phyloP scores from a whole-genome alignment of 2,113 vertebrate species.

The Eurystomus gularis region DNA sequence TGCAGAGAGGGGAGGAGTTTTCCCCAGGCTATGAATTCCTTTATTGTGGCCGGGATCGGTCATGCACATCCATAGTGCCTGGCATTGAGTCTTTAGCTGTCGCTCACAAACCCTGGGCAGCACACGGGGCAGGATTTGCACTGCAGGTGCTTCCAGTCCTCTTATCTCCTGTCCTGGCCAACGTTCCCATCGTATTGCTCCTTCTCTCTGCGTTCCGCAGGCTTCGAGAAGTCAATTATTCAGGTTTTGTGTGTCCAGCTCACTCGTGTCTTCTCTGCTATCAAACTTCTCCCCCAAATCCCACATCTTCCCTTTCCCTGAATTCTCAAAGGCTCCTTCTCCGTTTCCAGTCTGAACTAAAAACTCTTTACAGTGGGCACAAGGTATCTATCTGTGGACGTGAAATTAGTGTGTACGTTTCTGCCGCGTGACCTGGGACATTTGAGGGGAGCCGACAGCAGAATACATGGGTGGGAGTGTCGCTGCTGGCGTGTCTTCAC shows the following conservation, averaged over 20 bases:
- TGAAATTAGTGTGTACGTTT: neutral
- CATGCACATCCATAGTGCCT: neutral
- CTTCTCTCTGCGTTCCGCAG: neutral
- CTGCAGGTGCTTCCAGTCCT: neutral
- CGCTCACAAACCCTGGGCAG: neutral
- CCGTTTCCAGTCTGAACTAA: neutral
- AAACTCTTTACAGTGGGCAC: neutral
- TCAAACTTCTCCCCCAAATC: neutral
- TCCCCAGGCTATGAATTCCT: neutral
- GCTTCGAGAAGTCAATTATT: neutral
- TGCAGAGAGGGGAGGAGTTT: neutral
- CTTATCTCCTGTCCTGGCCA: neutral
- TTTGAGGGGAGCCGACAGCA: neutral
- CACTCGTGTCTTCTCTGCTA: neutral
- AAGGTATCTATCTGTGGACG: rapidly evolving
- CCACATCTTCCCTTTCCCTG: neutral
- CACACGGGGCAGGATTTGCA: neutral
- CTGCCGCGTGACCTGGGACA: neutral
- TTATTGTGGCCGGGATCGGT: neutral
- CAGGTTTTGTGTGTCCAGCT: neutral
- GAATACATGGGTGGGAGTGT: rapidly evolving
- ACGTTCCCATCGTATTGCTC: rapidly evolving
- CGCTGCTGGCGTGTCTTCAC: neutral
- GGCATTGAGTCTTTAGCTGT: neutral
- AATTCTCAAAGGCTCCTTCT: neutral